Conservation (phyloP, 2,797 vertebrate genomes). For the Thunnus albacares region DNA sequence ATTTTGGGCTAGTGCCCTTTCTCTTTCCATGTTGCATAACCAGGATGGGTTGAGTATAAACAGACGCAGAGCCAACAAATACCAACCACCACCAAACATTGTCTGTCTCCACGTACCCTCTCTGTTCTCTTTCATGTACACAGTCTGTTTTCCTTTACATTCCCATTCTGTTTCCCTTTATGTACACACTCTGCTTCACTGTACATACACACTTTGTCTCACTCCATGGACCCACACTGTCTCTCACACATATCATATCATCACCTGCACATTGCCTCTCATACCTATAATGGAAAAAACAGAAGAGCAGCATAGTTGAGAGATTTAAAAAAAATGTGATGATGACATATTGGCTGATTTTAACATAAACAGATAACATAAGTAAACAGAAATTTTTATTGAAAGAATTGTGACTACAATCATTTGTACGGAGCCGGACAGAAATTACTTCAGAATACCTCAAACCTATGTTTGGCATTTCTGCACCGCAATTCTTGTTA, state of each 20-base stretch:
- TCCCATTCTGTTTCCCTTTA: background rate
- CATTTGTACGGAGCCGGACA: too few relatives aligned
- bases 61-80: slow-evolving; percentile 52
- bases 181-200: background rate
- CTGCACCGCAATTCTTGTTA: too few relatives aligned
- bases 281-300: background rate
- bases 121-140: slow-evolving; percentile 27
- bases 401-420: too few relatives aligned
- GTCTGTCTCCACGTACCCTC: slow-evolving; percentile 15
- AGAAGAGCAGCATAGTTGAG: background rate
- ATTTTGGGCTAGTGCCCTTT: slow-evolving; percentile 65
- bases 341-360: background rate
- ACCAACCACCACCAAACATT: slow-evolving; percentile 31
- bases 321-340: background rate
- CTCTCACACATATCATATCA: slow-evolving; percentile 1
- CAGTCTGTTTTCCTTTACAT: slow-evolving; percentile 27
- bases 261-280: background rate
- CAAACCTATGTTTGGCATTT: too few relatives aligned
- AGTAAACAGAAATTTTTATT: too few relatives aligned
- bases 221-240: background rate
- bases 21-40: slow-evolving; percentile 71
- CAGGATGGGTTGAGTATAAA: slow-evolving; percentile 59
- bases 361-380: background rate
- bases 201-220: slow-evolving; percentile 17
- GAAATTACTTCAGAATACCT: too few relatives aligned